A percentile compares a stretch with the other conserved stretches of the same genome.
Evolutionary conservation across 1,140 invertebrate species (phyloP).

Genomic region (Pomphorhynchus laevis): DNA sequence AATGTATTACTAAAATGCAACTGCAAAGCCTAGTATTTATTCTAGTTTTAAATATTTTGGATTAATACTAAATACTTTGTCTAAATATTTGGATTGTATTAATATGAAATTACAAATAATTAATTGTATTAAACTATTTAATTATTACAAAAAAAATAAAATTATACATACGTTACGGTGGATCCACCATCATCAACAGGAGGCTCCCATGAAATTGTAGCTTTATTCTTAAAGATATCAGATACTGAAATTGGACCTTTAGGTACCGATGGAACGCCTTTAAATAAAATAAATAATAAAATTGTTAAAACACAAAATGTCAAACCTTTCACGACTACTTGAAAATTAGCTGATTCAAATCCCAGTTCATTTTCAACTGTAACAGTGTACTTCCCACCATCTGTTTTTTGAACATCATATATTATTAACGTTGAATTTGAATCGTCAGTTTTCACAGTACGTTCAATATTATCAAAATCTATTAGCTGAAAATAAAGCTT

Average conservation of each 20-base stretch:
- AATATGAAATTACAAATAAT: no score
- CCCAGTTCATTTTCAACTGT: slow-evolving; percentile 7
- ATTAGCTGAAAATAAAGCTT: no score
- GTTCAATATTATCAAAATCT: no score
- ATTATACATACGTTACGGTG: no score
- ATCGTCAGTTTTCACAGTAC: no score
- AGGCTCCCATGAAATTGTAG: slow-evolving; percentile 34
- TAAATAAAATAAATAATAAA: neutral
- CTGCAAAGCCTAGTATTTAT: no score
- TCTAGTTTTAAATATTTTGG: no score
- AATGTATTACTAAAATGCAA: no score
- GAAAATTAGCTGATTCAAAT: slow-evolving; percentile 3
- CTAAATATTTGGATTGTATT: no score
- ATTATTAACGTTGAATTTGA: neutral
- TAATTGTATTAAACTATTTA: no score
- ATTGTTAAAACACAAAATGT: neutral
- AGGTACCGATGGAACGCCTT: slow-evolving; percentile 7
- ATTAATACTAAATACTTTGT: no score
- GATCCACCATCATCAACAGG: slow-evolving; percentile 57
- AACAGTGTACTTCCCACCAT: slow-evolving; percentile 6
- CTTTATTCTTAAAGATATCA: slow-evolving; percentile 6
- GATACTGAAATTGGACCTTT: slow-evolving; percentile 7
- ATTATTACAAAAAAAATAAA: no score
- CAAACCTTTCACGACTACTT: slow-evolving; percentile 7
- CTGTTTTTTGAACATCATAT: neutral